phyloP scores from a whole-genome alignment of 2,797 vertebrate genomes.

The Notolepis coatsorum region DNA sequence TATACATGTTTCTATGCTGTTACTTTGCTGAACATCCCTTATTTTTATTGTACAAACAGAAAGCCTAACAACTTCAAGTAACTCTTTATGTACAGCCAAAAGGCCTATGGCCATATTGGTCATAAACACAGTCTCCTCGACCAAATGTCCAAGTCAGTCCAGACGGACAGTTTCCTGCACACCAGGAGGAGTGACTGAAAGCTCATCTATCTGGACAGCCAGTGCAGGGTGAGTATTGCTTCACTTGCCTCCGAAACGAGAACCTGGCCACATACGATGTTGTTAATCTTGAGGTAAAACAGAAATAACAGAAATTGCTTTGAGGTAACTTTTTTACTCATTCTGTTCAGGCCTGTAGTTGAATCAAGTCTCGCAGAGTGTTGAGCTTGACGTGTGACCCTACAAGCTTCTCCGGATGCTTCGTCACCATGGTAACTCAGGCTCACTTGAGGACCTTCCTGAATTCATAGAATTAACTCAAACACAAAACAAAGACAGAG shows the following conservation, averaged over 20 bases:
- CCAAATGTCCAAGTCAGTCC: slow-evolving; percentile 51
- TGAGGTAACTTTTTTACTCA: slow-evolving; percentile 16
- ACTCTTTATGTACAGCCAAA: slow-evolving; percentile 73
- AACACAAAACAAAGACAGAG: slow-evolving; percentile 46
- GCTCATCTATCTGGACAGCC: slow-evolving; percentile 47
- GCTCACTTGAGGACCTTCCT: slow-evolving; percentile 54
- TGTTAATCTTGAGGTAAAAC: slow-evolving; percentile 77
- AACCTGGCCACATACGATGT: slow-evolving; percentile 50
- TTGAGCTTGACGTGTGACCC: slow-evolving; percentile 32
- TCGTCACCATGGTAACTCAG: slow-evolving; percentile 58
- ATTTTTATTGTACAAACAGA: slow-evolving; percentile 75
- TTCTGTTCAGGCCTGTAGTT: slow-evolving; percentile 26
- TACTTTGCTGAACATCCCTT: slow-evolving; percentile 72
- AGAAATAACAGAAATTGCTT: slow-evolving; percentile 41
- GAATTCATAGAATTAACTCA: slow-evolving; percentile 47
- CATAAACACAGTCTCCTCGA: slow-evolving; percentile 50
- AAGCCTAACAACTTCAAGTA: slow-evolving; percentile 79
- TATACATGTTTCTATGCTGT: slow-evolving; percentile 68
- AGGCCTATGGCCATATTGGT: slow-evolving; percentile 42
- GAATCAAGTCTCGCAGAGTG: slow-evolving; percentile 61
- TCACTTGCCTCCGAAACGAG: slow-evolving; percentile 60
- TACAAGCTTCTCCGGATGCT: slow-evolving; percentile 33
- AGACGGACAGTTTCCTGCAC: slow-evolving; percentile 33
- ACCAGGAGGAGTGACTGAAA: slow-evolving; percentile 47
- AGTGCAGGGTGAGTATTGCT: slow-evolving; percentile 68